A percentile compares a stretch with the other conserved stretches of the same genome.
Evolutionary conservation across 2,113 vertebrate genomes (phyloP).

Genomic region (Nansenia antarctica): DNA sequence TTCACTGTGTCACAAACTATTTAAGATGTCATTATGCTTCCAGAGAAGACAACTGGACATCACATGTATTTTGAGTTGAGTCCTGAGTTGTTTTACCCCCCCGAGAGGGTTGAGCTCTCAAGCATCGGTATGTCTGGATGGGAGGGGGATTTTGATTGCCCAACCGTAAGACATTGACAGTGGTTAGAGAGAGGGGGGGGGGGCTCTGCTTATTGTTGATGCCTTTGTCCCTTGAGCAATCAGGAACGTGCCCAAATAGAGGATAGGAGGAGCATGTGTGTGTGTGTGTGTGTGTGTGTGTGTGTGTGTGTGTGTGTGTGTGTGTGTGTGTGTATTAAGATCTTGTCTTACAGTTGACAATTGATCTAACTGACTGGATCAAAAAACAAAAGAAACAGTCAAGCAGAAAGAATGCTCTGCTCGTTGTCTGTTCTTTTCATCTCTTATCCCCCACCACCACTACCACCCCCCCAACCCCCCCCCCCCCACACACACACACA

Average conservation of each 20-base stretch:
- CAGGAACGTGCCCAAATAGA: constrained; percentile 38
- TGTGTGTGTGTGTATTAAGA: not conserved
- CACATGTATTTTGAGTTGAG: not conserved
- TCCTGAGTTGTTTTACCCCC: not conserved
- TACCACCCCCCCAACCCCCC: not conserved
- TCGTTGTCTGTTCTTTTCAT: not conserved
- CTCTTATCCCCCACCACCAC: not conserved
- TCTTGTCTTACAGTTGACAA: not conserved
- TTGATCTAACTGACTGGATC: not conserved
- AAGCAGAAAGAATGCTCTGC: not conserved
- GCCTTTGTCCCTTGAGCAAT: constrained; percentile 39
- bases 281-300: not conserved
- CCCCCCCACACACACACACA: constrained; percentile 1
- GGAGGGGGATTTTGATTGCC: not conserved
- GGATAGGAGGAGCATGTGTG: not conserved
- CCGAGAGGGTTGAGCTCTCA: not conserved
- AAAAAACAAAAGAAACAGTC: not conserved
- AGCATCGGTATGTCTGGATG: not conserved
- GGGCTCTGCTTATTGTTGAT: constrained; percentile 21
- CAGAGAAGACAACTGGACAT: not conserved
- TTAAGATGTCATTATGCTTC: too few species aligned
- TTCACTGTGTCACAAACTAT: too few species aligned
- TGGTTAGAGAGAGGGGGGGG: constrained; percentile 1
- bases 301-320: not conserved
- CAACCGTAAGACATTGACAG: not conserved